Evolutionary conservation across 2,888 invertebrate species (phyloP).

Genomic region (Auanema sp.): DNA sequence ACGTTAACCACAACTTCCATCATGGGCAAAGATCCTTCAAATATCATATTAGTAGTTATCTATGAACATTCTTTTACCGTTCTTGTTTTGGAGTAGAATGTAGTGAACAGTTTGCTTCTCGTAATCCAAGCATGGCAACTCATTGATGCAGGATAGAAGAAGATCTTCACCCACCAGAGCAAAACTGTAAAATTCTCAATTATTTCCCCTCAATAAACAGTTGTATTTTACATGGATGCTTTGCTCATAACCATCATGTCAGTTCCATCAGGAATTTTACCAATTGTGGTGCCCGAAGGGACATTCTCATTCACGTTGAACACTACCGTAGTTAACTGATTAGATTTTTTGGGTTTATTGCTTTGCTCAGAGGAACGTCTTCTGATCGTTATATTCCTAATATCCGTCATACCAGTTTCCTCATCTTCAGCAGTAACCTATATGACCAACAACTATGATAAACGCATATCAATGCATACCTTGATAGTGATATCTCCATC

Average conservation of each 20-base stretch:
- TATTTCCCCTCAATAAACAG: background rate
- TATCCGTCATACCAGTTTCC: no score
- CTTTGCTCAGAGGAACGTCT: no score
- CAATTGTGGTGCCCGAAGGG: constrained; percentile 15
- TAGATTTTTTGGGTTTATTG: no score
- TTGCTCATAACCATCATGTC: constrained; percentile 14
- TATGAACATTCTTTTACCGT: constrained; percentile 14
- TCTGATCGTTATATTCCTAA: no score
- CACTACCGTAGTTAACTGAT: no score
- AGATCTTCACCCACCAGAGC: constrained; percentile 31
- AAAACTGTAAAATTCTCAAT: constrained; percentile 11
- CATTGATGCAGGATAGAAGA: constrained; percentile 33
- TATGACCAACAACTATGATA: background rate
- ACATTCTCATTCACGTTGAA: constrained; percentile 12
- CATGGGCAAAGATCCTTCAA: constrained; percentile 13
- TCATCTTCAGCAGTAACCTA: background rate
- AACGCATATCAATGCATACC: background rate
- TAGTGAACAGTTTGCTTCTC: constrained; percentile 13
- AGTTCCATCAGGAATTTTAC: constrained; percentile 4
- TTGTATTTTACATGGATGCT: constrained; percentile 11
- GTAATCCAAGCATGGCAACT: constrained; percentile 25
- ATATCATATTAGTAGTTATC: no score
- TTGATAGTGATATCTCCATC: constrained; percentile 16
- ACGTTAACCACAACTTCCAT: constrained; percentile 34
- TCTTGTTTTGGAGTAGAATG: constrained; percentile 24